Evolutionary conservation across 1,140 invertebrate genomes (phyloP).

Genomic region (Schlechtendalia chinensis): DNA sequence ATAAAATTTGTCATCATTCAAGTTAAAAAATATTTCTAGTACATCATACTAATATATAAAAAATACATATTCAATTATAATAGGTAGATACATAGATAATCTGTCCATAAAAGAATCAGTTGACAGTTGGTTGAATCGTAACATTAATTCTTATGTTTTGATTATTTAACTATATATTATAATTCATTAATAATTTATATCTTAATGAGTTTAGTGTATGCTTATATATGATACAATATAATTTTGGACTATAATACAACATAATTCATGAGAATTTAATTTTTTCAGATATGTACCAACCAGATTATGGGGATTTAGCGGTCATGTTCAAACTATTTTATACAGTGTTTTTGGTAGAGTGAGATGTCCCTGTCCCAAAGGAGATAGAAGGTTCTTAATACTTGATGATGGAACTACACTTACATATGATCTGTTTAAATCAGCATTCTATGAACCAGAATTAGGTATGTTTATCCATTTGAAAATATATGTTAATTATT

Average conservation of each 20-base stretch:
- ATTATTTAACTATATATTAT: neutral
- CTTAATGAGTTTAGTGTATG: neutral
- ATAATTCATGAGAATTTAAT: neutral
- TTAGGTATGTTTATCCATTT: slow-evolving; percentile 1
- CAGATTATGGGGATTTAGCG: slow-evolving; percentile 89
- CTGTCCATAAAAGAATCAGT: neutral
- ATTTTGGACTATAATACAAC: neutral
- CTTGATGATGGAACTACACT: slow-evolving; percentile 81
- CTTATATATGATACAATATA: neutral
- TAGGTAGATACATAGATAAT: neutral
- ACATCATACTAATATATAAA: neutral
- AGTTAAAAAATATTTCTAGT: neutral
- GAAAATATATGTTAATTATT: neutral
- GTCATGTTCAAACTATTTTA: slow-evolving; percentile 87
- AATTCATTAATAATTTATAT: neutral
- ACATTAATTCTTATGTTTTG: neutral
- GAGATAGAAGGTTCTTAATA: slow-evolving; percentile 71
- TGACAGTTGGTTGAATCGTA: neutral
- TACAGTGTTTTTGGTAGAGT: slow-evolving; percentile 86
- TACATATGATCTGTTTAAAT: slow-evolving; percentile 89
- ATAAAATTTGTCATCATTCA: neutral
- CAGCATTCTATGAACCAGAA: slow-evolving; percentile 60
- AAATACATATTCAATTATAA: neutral
- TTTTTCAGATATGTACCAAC: slow-evolving; percentile 81
- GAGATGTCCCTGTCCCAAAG: slow-evolving; percentile 80